Conservation (phyloP, 2,113 vertebrate species). For the Danio rerio region GRCz12tu NC_133190.1:33055001-33055500, state of each 20-base stretch:
- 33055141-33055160: conserved; percentile 28
- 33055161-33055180: background rate
- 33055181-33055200: conserved; percentile 7
- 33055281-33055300: conserved; percentile 2
- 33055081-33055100: conserved; percentile 28
- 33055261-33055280: background rate
- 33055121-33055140: conserved; percentile 9
- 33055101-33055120: conserved; percentile 18
- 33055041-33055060: conserved; percentile 28
- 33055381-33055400: background rate
- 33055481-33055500: no score
- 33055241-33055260: background rate
- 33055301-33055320: conserved; percentile 9
- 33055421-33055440: no score
- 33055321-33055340: background rate
- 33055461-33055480: no score
- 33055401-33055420: background rate
- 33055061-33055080: conserved; percentile 31
- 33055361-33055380: conserved; percentile 1
- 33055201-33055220: conserved; percentile 7
- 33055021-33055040: background rate
- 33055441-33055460: no score
- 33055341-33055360: background rate
- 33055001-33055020: background rate
- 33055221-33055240: conserved; percentile 7